Evolutionary conservation across 92 coral and sea anemone species (phyloP).

Genomic region (Epizoanthus stellaris): DNA sequence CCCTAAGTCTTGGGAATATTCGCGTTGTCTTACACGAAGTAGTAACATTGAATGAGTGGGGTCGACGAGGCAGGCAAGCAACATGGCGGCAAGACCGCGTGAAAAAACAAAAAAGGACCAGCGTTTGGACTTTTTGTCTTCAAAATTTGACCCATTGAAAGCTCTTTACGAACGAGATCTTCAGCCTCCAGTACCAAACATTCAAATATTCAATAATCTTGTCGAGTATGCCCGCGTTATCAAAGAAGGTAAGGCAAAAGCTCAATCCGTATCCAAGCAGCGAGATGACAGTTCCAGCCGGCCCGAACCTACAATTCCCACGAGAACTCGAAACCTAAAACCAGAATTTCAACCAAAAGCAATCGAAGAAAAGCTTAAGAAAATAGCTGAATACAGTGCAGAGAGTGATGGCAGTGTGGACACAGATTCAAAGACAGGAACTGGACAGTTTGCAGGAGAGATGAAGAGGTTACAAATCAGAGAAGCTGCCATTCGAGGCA

Average conservation of each 20-base stretch:
- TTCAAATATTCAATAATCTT: constrained; percentile 84
- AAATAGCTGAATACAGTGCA: constrained; percentile 45
- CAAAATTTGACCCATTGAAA: constrained; percentile 81
- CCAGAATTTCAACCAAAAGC: constrained; percentile 73
- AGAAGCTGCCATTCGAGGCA: constrained; percentile 56
- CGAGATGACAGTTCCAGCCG: not conserved
- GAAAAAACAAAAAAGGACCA: constrained; percentile 27
- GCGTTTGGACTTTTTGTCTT: constrained; percentile 79
- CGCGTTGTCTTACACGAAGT: too few species aligned
- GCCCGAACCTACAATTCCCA: constrained; percentile 10
- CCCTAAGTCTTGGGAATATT: too few species aligned
- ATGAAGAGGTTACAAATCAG: constrained; percentile 19
- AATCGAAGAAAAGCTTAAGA: constrained; percentile 52
- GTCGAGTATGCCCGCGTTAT: constrained; percentile 87
- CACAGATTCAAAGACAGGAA: constrained; percentile 18
- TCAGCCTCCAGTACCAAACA: constrained; percentile 90
- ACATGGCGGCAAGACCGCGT: constrained; percentile 71
- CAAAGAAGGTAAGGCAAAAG: constrained; percentile 73
- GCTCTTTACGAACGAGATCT: constrained; percentile 78
- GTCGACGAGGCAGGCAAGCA: constrained; percentile 32
- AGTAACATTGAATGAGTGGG: too few species aligned
- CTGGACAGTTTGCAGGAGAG: constrained; percentile 31
- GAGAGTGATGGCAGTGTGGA: constrained; percentile 26
- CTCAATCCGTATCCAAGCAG: not conserved
- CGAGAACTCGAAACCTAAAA: constrained; percentile 75